Conservation (phyloP, 2,888 invertebrate species). For the Volucella inflata region DNA sequence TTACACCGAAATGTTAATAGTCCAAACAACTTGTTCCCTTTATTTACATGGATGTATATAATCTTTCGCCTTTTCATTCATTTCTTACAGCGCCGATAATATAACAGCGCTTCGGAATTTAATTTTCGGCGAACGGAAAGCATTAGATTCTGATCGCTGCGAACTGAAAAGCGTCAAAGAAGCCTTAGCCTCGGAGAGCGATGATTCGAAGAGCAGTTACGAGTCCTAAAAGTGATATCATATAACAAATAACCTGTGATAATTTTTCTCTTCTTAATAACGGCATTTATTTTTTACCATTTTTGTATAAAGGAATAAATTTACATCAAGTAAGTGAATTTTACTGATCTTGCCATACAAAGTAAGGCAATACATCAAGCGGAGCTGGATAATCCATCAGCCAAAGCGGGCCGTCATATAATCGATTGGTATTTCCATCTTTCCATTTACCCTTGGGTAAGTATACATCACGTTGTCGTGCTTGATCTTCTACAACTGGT, state of each 20-base stretch:
- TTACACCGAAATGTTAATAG: too few species aligned
- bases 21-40: too few species aligned
- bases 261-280: slow-evolving; percentile 33
- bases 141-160: slow-evolving; percentile 71
- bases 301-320: slow-evolving; percentile 25
- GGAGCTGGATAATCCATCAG: slow-evolving; percentile 88
- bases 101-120: slow-evolving; percentile 64
- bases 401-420: slow-evolving; percentile 86
- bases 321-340: slow-evolving; percentile 12
- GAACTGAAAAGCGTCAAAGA: slow-evolving; percentile 75
- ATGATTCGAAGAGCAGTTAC: slow-evolving; percentile 37
- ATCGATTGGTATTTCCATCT: slow-evolving; percentile 85
- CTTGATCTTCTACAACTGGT: slow-evolving; percentile 88
- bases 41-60: too few species aligned
- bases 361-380: slow-evolving; percentile 88
- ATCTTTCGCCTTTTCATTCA: neutral
- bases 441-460: slow-evolving; percentile 90
- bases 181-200: slow-evolving; percentile 51
- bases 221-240: slow-evolving; percentile 28
- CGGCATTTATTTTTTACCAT: slow-evolving; percentile 38
- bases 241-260: slow-evolving; percentile 72
- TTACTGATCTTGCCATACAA: slow-evolving; percentile 83
- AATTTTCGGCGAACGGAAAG: slow-evolving; percentile 72
- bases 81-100: slow-evolving; percentile 67
- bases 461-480: slow-evolving; percentile 88